Evolutionary conservation across 2,113 vertebrate species (phyloP), one percentile per base, ranked within the genome.

Genomic region (Oenanthe melanoleuca): DNA sequence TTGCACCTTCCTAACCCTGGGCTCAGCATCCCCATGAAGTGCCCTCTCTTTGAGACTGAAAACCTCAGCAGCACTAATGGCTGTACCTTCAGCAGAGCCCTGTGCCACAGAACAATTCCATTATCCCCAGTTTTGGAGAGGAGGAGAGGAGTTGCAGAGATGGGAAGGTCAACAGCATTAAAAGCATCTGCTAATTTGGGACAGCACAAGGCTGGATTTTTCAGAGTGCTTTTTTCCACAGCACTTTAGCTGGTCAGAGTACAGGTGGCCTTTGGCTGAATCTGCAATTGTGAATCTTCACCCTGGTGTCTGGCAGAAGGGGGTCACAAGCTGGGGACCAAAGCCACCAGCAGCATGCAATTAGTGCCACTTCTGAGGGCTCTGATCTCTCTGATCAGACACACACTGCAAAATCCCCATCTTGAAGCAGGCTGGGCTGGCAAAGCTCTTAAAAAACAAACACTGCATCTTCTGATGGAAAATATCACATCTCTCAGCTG

Each of bases 131-230:
- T 86, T 93, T 88, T 14, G 1, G 75, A 78, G 72, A 31, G 0
- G 0, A 38, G 65, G 60, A 84, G 60, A 0, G 0, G 50, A 90
- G 73, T 3, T 53, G 83, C 56, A 67, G 65, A 29, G 44, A 56
- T 7, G 15, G 63, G 59, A 80, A 83, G 71, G 96, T 95, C 90
- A 95, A 28, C 28, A 22, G 22, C 20, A 24, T 49, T 95, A 91
- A 95, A 96, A 95, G 86, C 89, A 80, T 86, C 89, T 59, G 42
- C 59, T 83, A 80, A 88, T 91, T n/a, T 65, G 82, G 85, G 91
- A 77, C 65, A 77, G 59, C 45, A 53, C n/a, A 9, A 64, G 45
- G 85, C 57, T 61, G 80, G 71, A 11, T 73, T 92, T 85, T 80
- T 80, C 59, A 38, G 71, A 70, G 71, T 69, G n/a, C 42, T 65